A percentile compares a stretch with the other conserved stretches of the same genome.
Conservation (phyloP, 2,113 vertebrate genomes). For the Phylloscopus trochilus region DNA sequence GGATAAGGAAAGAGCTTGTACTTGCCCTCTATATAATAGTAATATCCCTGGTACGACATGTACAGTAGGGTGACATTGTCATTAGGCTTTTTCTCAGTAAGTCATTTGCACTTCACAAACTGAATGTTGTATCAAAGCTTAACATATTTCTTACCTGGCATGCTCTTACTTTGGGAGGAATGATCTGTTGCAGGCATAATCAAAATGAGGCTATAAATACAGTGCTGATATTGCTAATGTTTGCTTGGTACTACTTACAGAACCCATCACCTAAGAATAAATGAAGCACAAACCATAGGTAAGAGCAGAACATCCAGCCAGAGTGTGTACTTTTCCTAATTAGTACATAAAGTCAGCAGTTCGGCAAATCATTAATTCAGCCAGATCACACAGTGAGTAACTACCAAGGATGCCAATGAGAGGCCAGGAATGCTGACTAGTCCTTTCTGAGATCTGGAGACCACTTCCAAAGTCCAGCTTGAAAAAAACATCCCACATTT, state of each 20-base stretch:
- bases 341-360: background rate
- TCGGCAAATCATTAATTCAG: background rate
- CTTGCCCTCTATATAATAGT: background rate
- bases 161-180: background rate
- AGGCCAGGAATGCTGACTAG: background rate
- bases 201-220: background rate
- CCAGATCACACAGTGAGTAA: background rate
- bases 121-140: background rate
- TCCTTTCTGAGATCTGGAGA: background rate
- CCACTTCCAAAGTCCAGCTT: background rate
- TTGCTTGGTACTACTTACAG: background rate
- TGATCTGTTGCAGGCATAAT: background rate
- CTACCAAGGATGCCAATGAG: background rate
- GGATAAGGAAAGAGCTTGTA: constrained; percentile 16
- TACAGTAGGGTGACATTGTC: constrained; percentile 25
- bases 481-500: background rate
- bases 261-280: background rate
- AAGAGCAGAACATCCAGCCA: background rate
- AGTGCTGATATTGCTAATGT: background rate
- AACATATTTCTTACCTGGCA: background rate
- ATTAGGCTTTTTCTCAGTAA: background rate
- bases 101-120: constrained; percentile 29
- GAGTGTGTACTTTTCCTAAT: background rate
- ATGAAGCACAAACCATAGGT: background rate
- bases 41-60: background rate